Evolutionary conservation across 2,888 invertebrate species (phyloP), one percentile per base, ranked within the genome.

Genomic region (Aphidoletes aphidimyza): DNA sequence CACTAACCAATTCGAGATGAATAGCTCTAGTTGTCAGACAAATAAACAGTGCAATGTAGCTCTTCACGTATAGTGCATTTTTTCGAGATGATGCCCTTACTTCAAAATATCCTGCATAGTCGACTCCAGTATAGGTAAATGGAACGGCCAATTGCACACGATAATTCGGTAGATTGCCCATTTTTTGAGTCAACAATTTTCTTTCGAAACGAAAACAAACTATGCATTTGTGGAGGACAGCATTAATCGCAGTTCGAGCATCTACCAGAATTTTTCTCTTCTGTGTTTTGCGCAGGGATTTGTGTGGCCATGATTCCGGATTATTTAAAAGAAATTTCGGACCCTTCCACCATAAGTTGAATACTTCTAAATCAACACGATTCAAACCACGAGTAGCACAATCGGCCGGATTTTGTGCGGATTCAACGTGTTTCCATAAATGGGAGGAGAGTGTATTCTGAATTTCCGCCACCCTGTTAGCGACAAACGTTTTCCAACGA

Each of bases 281-380:
- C 11, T 37, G 36, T 11, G 42, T 78, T 17, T 17, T 14, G 5
- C 1, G 2, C 1, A 54, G n/a, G 14, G n/a, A 6, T 54, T 54
- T 54, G 22, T 36, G 34, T 42, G 83, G 83, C 83, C 83, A 83
- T 39, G 3, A 5, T 9, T 37, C 1, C 8, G n/a, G 2, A 17
- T 22, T 34, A 36, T 22, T 1, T 2, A 36, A 22, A 0, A 84
- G 36, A 84, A 86, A 87, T 8, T n/a, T 26, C n/a, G 87, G 87
- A 5, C 87, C 87, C 11, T 85, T 83, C 86, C 87, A 87, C 87
- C 87, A 87, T 0, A 87, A 83, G 0, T 83, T n/a, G 14, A 69
- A 84, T 0, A 47, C 26, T 9, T 86, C 26, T 19, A 87, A 78
- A 39, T 84, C 34, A 17, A 5, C 26, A 1, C 85, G 47, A 78